Evolutionary conservation across 2,113 vertebrate species (phyloP), one percentile per base, ranked within the genome.

Genomic region (Microcebus ravelobensis): DNA sequence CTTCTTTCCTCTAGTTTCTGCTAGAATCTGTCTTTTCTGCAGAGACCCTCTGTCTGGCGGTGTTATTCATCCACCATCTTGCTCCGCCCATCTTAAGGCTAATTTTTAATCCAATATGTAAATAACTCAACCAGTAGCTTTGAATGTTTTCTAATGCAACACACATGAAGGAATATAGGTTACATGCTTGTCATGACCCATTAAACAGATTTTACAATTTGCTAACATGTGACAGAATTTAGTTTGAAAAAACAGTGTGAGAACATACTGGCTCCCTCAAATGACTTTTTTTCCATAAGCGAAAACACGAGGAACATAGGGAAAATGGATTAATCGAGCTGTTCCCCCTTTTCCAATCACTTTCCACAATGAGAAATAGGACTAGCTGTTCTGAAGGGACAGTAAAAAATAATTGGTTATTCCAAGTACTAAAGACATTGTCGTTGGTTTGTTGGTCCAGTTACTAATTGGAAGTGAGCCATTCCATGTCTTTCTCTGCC

Each of bases 401-500:
- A 4, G 14, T 74, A 74, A 88, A 83, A 14, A 89, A 34, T 87
- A 97, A n/a, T 79, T 86, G 97, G 94, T 83, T 76, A 92, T 97
- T 67, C 87, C 83, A 87, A 61, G n/a, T 86, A 57, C 61, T 87
- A 50, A 89, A 97, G 91, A 95, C 57, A 70, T 42, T 86, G 59
- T 87, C 50, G 59, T 55, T 91, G 80, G 89, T 87, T 97, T 97
- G 95, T 87, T 96, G 96, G 96, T 76, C 95, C 76, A 94, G 97
- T 97, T 97, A 97, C 97, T 92, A 97, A 52, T 97, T 82, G 94
- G 92, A 95, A 94, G 13, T 82, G 87, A 97, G 86, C 77, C 73
- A 97, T 98, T 95, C 80, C 81, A 65, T 95, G 95, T 45, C 81
- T 97, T 98, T 96, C 90, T 96, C 71, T 97, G 83, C 86, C 91